Conservation (phyloP, 2,888 invertebrate species). For the Synergus laeviventris region DNA sequence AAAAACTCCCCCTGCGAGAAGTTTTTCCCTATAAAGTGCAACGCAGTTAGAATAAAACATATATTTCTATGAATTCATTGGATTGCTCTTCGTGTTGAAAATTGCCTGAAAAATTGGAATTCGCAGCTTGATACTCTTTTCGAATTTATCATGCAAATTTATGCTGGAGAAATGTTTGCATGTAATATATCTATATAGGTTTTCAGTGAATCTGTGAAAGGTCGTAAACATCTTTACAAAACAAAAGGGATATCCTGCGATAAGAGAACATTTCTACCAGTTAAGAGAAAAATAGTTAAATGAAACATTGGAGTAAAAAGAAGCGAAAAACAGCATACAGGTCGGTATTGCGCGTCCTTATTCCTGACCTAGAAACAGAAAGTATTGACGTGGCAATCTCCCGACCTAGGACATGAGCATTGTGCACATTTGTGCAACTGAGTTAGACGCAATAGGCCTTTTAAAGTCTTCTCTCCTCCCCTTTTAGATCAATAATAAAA, state of each 20-base stretch:
- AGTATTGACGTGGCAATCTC: slow-evolving; percentile 28
- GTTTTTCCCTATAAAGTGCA: no score
- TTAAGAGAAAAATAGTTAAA: neutral
- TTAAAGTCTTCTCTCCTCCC: neutral
- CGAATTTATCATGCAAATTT: neutral
- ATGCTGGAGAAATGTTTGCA: slow-evolving; percentile 1
- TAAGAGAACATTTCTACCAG: neutral
- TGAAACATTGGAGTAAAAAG: neutral
- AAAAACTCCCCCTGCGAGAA: no score
- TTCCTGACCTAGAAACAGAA: slow-evolving; percentile 37
- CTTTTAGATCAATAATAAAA: slow-evolving; percentile 6
- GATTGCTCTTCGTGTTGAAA: neutral
- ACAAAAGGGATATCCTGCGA: neutral
- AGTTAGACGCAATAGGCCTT: slow-evolving; percentile 10
- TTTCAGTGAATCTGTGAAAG: neutral
- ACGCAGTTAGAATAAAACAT: no score
- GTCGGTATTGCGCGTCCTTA: slow-evolving; percentile 10
- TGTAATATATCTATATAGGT: neutral
- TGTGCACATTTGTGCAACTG: neutral
- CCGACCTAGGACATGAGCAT: slow-evolving; percentile 30
- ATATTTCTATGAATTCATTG: no score
- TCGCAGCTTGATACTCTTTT: neutral
- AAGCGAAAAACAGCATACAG: neutral
- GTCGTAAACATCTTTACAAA: slow-evolving; percentile 1
- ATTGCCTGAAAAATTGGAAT: neutral